Conservation (phyloP, 2,888 invertebrate species). For the Epinotia nisella region DNA sequence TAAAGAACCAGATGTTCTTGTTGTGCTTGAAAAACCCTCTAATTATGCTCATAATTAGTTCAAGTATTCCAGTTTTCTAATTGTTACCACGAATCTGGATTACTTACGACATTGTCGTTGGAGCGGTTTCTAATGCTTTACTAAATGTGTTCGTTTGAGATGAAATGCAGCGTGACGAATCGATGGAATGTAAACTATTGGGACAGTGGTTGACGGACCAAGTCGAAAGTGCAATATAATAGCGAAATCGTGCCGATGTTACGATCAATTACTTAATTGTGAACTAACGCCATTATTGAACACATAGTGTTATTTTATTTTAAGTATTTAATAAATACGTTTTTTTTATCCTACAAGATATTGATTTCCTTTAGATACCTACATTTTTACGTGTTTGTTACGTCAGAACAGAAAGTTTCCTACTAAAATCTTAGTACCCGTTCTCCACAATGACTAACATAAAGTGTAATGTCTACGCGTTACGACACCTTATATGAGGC, state of each 20-base stretch:
- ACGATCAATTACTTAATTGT: conserved; percentile 28
- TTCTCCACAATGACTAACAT: not conserved
- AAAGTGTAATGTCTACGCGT: conserved; percentile 8
- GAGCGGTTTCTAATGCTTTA: conserved; percentile 21
- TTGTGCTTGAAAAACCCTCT: conserved; percentile 21
- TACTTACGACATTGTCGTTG: conserved; percentile 22
- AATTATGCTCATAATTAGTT: conserved; percentile 37
- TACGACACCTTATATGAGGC: conserved; percentile 14
- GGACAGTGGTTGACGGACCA: conserved; percentile 26
- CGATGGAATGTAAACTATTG: conserved; percentile 37
- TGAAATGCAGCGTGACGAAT: conserved; percentile 29
- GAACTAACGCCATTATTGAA: conserved; percentile 21
- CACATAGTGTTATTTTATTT: conserved; percentile 15
- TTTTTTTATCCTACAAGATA: conserved; percentile 23
- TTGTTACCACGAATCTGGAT: conserved; percentile 27
- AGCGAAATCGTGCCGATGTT: conserved; percentile 32
- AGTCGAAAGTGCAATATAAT: conserved; percentile 40
- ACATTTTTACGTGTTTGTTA: not conserved
- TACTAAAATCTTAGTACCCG: conserved; percentile 18
- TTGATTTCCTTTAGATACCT: not conserved
- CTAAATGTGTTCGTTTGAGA: conserved; percentile 15
- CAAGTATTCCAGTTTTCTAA: conserved; percentile 40
- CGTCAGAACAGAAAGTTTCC: conserved; percentile 7
- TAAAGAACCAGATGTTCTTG: conserved; percentile 28
- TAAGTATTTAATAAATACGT: conserved; percentile 34